Evolutionary conservation across 2,888 invertebrate species (phyloP).

Genomic region (Pegoplata infirma): DNA sequence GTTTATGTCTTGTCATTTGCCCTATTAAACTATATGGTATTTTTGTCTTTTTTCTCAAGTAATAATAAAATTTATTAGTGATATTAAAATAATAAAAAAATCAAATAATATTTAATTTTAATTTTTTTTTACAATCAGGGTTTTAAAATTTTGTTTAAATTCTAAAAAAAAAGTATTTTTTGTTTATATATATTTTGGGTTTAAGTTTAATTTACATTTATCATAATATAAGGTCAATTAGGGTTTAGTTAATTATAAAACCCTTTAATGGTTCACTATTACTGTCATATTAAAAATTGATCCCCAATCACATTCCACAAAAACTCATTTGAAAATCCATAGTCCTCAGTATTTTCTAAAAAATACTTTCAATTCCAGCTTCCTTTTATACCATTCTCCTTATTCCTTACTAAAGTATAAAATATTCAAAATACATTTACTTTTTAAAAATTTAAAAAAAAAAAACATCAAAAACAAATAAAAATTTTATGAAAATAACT

Average conservation of each 20-base stretch:
- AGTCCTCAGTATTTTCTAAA: neutral
- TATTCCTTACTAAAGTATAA: neutral
- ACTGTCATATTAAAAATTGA: neutral
- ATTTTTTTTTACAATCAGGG: slow-evolving; percentile 40
- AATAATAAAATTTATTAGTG: slow-evolving; percentile 44
- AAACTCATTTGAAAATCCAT: neutral
- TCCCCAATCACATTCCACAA: neutral
- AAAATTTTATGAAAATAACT: too few species aligned
- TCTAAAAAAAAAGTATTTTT: neutral
- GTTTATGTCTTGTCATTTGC: neutral
- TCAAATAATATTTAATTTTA: slow-evolving; percentile 1
- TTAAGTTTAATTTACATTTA: neutral
- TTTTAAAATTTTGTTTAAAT: slow-evolving; percentile 5
- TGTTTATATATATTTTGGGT: neutral
- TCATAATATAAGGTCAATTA: neutral
- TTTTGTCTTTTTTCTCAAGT: neutral
- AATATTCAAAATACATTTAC: too few species aligned
- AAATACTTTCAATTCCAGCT: neutral
- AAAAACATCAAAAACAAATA: too few species aligned
- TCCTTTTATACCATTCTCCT: neutral
- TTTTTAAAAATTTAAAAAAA: too few species aligned
- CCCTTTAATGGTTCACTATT: neutral
- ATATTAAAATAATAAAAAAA: slow-evolving; percentile 48
- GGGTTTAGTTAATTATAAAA: neutral
- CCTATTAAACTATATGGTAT: neutral